Conservation (phyloP, 1,140 invertebrate genomes). For the Dryas iulia region DNA sequence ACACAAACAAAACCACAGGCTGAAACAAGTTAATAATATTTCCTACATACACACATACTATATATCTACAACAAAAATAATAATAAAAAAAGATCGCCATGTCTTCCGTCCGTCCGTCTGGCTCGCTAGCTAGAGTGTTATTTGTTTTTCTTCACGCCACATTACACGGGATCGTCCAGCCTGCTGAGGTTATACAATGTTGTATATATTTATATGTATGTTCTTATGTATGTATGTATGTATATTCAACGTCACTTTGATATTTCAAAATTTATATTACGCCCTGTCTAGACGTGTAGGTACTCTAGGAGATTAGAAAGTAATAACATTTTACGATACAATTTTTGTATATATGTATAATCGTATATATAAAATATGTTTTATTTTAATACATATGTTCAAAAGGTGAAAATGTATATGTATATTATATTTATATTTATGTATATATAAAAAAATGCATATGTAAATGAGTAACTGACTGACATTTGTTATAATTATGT, state of each 20-base stretch:
- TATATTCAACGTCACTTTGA: background rate
- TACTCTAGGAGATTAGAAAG: background rate
- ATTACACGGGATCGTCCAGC: background rate
- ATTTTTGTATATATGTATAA: background rate
- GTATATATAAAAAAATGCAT: too few species aligned
- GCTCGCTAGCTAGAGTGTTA: background rate
- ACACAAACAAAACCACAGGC: too few species aligned
- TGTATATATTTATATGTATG: background rate
- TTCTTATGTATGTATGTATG: background rate
- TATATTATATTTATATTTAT: too few species aligned
- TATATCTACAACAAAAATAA: too few species aligned
- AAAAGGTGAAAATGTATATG: too few species aligned
- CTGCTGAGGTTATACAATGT: background rate
- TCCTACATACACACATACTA: background rate
- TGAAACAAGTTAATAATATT: too few species aligned
- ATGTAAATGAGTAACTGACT: too few species aligned
- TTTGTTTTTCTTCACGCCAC: constrained; percentile 4
- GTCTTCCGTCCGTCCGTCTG: background rate
- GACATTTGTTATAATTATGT: too few species aligned
- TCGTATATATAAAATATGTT: too few species aligned
- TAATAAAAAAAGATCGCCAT: background rate
- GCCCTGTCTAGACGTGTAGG: background rate
- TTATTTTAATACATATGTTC: too few species aligned
- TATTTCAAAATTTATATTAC: background rate
- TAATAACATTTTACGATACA: background rate